A percentile compares a stretch with the other conserved stretches of the same genome.
phyloP scores from a whole-genome alignment of 2,888 invertebrate species.

The Petrolisthes cinctipes region DNA sequence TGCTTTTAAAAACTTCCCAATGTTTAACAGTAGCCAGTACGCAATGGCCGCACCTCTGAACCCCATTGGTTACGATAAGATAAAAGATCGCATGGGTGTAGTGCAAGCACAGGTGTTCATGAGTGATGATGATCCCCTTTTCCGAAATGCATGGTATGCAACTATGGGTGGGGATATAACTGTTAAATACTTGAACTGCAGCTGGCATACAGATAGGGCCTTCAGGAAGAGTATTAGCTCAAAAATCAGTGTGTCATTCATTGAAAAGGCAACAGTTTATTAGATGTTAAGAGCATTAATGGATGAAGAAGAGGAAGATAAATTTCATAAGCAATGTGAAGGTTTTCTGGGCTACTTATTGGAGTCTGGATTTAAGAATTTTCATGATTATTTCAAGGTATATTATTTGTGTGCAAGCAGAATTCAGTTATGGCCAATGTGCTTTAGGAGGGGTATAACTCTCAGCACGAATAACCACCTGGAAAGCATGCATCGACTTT shows the following conservation, averaged over 20 bases:
- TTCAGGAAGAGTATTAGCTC: background rate
- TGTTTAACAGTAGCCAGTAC: too few species aligned
- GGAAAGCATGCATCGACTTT: slow-evolving; percentile 9
- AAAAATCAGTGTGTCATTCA: background rate
- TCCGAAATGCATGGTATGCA: background rate
- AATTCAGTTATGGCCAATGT: slow-evolving; percentile 1
- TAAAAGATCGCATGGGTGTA: background rate
- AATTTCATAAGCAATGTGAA: background rate
- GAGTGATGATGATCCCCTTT: too few species aligned
- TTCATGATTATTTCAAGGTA: slow-evolving; percentile 6
- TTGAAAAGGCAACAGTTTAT: slow-evolving; percentile 3
- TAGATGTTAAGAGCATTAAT: slow-evolving; percentile 17
- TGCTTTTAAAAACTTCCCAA: too few species aligned
- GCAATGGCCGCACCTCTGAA: too few species aligned
- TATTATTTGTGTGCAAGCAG: background rate
- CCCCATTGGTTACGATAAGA: too few species aligned
- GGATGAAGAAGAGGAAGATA: slow-evolving; percentile 13
- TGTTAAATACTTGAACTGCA: slow-evolving; percentile 14
- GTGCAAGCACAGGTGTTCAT: slow-evolving; percentile 3
- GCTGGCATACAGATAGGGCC: slow-evolving; percentile 22
- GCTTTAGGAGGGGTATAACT: background rate
- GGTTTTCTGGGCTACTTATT: slow-evolving; percentile 15
- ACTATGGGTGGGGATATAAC: background rate
- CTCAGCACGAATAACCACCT: slow-evolving; percentile 6
- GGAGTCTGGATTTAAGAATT: background rate